phyloP scores from a whole-genome alignment of 2,888 invertebrate species.

The Pedicia rivosa region DNA sequence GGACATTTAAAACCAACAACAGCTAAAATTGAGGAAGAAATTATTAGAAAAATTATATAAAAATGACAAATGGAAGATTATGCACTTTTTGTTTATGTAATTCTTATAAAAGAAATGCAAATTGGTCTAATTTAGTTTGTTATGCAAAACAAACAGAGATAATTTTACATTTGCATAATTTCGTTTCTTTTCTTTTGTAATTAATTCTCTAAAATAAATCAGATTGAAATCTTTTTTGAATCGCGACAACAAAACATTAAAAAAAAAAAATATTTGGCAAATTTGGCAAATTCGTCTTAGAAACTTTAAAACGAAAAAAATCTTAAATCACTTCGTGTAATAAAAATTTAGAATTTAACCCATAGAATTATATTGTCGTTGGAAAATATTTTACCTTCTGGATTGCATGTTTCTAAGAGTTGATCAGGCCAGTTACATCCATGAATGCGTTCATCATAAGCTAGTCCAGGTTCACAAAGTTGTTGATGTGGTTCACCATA shows the following conservation, averaged over 20 bases:
- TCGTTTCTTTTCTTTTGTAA: constrained; percentile 3
- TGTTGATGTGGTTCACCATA: constrained; percentile 65
- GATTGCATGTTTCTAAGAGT: constrained; percentile 71
- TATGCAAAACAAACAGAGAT: no score
- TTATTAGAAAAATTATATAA: no score
- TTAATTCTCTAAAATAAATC: not conserved
- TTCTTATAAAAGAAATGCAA: constrained; percentile 1
- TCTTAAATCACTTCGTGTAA: not conserved
- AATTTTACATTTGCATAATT: not conserved
- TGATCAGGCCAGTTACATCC: constrained; percentile 92
- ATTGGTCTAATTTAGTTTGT: no score
- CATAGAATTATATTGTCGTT: not conserved
- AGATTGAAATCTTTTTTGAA: not conserved
- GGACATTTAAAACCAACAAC: constrained; percentile 89
- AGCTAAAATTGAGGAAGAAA: no score
- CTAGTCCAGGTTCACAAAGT: constrained; percentile 74
- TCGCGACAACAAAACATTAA: no score
- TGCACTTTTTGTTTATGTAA: not conserved
- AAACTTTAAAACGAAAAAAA: not conserved
- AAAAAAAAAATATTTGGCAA: no score
- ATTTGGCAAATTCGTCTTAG: no score
- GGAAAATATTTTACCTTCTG: constrained; percentile 63
- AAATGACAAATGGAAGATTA: constrained; percentile 7
- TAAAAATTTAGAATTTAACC: no score
- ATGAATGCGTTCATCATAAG: constrained; percentile 75